Base-by-base conservation (phyloP, 2,797 vertebrate species). In the Heliangelus exortis region DNA sequence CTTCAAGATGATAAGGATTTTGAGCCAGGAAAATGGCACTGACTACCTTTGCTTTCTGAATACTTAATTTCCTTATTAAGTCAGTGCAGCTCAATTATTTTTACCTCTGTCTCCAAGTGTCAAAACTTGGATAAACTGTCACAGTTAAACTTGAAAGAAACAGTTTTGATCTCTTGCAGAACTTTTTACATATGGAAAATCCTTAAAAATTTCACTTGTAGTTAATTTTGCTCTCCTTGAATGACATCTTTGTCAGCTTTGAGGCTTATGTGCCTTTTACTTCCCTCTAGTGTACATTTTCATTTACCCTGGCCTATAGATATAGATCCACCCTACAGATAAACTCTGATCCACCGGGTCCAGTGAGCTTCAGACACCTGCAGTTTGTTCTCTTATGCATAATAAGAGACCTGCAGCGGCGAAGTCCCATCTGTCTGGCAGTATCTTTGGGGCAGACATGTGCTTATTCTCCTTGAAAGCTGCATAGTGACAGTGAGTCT, bases 11-110 rank as follows among this genome's bases (percentile, higher is more conserved):
- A 77, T 74, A 71, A 74, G 0, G 4, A 62, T 85, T 94, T 89
- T 68, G 78, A 87, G 74, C 59, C 55, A 72, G 63, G 84, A 89
- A 91, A 48, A 86, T 50, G 73, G 63, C 48, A 90, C 55, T 84
- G 48, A 63, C 71, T 87, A 88, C 83, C 71, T 90, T 92, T 90
- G 48, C 80, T 86, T 96, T 94, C 63, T 79, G 77, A 95, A 92
- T 92, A 73, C 67, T 91, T 86, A 45, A 84, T 75, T 76, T 63
- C 31, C 41, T n/a, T 81, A 89, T 91, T 90, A 90, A 84, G 53
- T 91, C 71, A 91, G 43, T 23, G 23, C 33, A 88, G 80, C 59
- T 82, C 34, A 63, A 41, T 87, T 82, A 74, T 47, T 84, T 93
- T 90, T 87, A 34, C 54, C n/a, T 63, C 58, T 34, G 29, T 76